Evolutionary conservation across 2,113 vertebrate genomes (phyloP), one percentile per base, ranked within the genome.

Genomic region (Corythoichthys intestinalis): DNA sequence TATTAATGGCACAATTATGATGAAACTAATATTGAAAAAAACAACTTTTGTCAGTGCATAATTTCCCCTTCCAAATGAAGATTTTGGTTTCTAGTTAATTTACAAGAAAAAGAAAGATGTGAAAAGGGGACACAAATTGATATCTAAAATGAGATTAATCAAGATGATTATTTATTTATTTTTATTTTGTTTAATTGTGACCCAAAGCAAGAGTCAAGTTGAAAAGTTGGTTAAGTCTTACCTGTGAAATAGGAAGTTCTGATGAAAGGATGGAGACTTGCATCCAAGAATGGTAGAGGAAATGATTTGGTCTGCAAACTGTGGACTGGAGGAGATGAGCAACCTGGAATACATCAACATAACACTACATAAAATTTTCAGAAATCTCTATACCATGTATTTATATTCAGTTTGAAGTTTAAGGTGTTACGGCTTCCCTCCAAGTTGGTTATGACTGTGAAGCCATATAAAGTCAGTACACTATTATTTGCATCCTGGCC

Each of bases 201-300:
- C 13, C 15, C 4, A 15, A 13, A 8, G 13, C 10, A 12, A 13
- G 50, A 6, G 5, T 52, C 11, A 14, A 49, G 12, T 4, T 41
- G 56, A 39, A 50, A 3, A 8, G 67, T 1, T 38, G 28, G 10
- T 28, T 1, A 34, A 2, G 35, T 91, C 93, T 73, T 86, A 98
- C 97, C 96, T 94, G 96, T 94, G 75, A 97, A 95, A 76, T 94
- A 98, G 0, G 97, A 94, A 0, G 96, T 94, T 82, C 95, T 91
- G 91, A 97, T 88, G 81, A 98, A 96, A 11, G 96, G 97, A 78
- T 96, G 95, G 72, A 98, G 94, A 50, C 91, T 93, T 38, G 92
- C 93, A 61, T 98, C 95, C 41, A 99, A 94, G 82, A 96, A 95
- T 0, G 95, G 94, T n/a, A 97, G 90, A 47, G 94, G 91, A 77